Base-by-base conservation (phyloP, 2,113 vertebrate genomes). In the Neolamprologus ventralis region DNA sequence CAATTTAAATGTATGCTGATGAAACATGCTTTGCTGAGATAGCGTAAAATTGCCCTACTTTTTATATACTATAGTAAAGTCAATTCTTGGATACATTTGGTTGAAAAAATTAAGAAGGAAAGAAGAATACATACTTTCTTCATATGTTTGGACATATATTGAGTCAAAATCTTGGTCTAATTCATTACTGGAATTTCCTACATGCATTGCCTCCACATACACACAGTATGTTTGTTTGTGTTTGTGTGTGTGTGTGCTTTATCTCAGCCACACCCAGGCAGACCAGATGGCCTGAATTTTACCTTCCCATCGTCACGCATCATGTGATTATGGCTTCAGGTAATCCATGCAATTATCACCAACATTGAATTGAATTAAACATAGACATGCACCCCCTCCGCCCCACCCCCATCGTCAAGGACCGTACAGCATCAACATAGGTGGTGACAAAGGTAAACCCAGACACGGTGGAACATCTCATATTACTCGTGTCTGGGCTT, bases 251-350 rank as follows among this genome's bases (percentile, higher is more conserved):
- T 28, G 26, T 57, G 49, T 65, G 68, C 73, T 55, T 86, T 83
- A 35, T 28, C 68, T 83, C 26, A 82, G 88, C 80, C 33, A 4
- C 79, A 54, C 81, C 75, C 88, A 71, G 40, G 78, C 83, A 63
- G 86, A 86, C 81, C 92, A 92, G 85, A 93, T 92, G 90, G 19
- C 87, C 85, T 7, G 10, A 82, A 57, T 71, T 89, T 89, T 89
- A 92, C 89, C 89, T 92, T 90, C 85, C 82, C 71, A 12, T 92
- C 21, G 6, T 94, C 91, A 91, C 81, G 90, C 88, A 84, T 91
- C 85, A 91, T 91, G 89, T 90, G 94, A 93, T 92, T 88, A 90
- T 88, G 84, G 85, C 91, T 88, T 49, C 88, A 91, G 91, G 86
- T 93, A 92, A 92, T 92, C 87, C 5, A 2, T 87, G 85, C 65